A percentile compares a stretch with the other conserved stretches of the same genome.
These are phyloP conservation scores for Seira ritae DNA, from an alignment of 2,888 invertebrate species.

Conservation along the genomic window DNA sequence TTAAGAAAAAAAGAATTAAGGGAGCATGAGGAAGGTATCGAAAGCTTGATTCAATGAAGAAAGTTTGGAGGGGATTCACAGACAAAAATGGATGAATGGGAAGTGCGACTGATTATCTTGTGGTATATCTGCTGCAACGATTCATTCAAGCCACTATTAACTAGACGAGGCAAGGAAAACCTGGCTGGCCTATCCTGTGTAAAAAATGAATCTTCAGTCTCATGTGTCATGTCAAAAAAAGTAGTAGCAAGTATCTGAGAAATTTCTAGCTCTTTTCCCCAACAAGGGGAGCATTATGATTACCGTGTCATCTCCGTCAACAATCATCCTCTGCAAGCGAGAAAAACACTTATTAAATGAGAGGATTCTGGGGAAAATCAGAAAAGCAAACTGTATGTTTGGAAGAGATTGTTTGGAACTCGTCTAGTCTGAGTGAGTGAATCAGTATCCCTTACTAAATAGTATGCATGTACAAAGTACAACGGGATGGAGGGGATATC, in stretches of 20 bases:
- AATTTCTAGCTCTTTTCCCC: background rate
- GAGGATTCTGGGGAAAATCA: conserved; percentile 1
- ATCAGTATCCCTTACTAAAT: too few relatives aligned
- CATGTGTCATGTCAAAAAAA: background rate
- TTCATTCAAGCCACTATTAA: background rate
- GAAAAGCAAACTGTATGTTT: conserved; percentile 23
- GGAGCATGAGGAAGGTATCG: background rate
- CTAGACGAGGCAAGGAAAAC: background rate
- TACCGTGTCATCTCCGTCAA: background rate
- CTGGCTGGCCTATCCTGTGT: background rate
- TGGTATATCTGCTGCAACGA: background rate
- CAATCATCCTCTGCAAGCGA: background rate
- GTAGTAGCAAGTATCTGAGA: background rate
- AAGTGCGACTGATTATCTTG: background rate
- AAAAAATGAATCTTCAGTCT: too few relatives aligned
- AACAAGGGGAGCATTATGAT: background rate
- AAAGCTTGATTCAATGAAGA: conserved; percentile 11
- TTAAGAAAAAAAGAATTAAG: conserved; percentile 1
- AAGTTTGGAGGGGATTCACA: background rate
- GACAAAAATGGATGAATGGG: background rate
- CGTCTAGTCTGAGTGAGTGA: too few relatives aligned
- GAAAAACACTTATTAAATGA: conserved; percentile 5
- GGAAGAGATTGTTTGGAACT: background rate
- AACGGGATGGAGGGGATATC: conserved; percentile 26
- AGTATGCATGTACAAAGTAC: background rate